These are phyloP conservation scores for Conomelus anceps DNA, from an alignment of 2,888 invertebrate genomes.

Conservation along the genomic window DNA sequence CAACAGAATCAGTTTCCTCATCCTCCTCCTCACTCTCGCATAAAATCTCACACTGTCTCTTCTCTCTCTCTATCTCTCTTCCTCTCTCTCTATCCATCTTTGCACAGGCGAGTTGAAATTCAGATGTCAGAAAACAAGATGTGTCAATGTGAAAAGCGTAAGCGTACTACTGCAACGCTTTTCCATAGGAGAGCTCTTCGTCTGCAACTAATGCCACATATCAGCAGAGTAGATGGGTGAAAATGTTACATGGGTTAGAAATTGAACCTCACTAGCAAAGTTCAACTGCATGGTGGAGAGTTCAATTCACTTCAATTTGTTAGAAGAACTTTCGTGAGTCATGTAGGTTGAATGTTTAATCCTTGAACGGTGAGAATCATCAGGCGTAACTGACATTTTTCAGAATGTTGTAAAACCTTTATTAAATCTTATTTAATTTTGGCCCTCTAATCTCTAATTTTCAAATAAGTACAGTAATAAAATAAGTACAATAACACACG, in stretches of 20 bases:
- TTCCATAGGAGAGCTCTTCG: not conserved
- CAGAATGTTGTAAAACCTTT: too few relatives aligned
- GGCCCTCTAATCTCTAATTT: too few relatives aligned
- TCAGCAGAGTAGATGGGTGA: not conserved
- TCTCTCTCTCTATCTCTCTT: not conserved
- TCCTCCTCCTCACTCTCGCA: too few relatives aligned
- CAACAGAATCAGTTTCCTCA: too few relatives aligned
- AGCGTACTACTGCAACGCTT: not conserved
- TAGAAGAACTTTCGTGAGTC: not conserved
- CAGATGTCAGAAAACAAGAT: not conserved
- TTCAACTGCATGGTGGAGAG: not conserved
- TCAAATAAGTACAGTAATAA: too few relatives aligned
- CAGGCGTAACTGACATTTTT: too few relatives aligned
- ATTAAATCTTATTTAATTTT: too few relatives aligned
- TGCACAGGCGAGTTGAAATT: not conserved
- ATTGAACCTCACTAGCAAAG: not conserved
- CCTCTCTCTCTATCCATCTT: not conserved
- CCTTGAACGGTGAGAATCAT: too few relatives aligned
- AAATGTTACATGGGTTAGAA: not conserved
- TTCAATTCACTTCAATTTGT: not conserved
- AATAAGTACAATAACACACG: too few relatives aligned
- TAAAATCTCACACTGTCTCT: too few relatives aligned
- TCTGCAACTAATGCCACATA: not conserved
- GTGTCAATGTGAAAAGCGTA: not conserved
- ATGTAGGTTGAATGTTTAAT: not conserved